Base-by-base conservation (phyloP, 2,888 invertebrate genomes). In the Hypomecis punctinalis region DNA sequence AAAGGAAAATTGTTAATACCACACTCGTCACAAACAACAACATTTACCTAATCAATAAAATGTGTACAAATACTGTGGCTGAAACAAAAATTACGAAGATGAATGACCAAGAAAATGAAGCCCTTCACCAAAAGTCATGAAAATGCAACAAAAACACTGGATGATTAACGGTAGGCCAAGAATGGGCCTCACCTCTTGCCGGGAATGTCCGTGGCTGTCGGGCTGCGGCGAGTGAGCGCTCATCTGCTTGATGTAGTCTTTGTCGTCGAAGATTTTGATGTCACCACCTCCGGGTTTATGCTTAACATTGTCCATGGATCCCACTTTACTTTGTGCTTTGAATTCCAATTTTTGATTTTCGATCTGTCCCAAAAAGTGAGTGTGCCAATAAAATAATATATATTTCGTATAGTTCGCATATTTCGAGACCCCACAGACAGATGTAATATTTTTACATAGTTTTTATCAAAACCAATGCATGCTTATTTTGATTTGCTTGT, bases 221-320 rank as follows among this genome's bases (percentile, higher is more conserved):
- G 90, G 90, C 61, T 88, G 77, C 63, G 93, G 89, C 23, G 93
- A 90, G 60, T 83, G 84, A 33, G 89, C 92, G 64, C 79, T 94
- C 84, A 94, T 94, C 93, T 97, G 97, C 93, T 96, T 97, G 87
- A 97, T 94, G 94, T 98, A 98, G 71, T 97, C 97, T 93, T 97
- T 97, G 91, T 98, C 98, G 86, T 98, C 97, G 89, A 97, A 98
- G 83, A 98, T 98, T 94, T 98, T 98, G 92, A 97, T 96, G 76
- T 98, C 97, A 53, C 98, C 98, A 69, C 98, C 98, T 77, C 98
- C 97, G 63, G 98, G 98, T 93, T 95, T 97, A 94, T 98, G 96
- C 88, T 96, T 97, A 76, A 98, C 95, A 91, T 98, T 98, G 90
- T 98, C 97, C 94, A 97, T 84, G 62, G 98, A 98, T 77, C 98